phyloP scores from a whole-genome alignment of 2,113 vertebrate genomes.

The Bolborhynchus lineola region DNA sequence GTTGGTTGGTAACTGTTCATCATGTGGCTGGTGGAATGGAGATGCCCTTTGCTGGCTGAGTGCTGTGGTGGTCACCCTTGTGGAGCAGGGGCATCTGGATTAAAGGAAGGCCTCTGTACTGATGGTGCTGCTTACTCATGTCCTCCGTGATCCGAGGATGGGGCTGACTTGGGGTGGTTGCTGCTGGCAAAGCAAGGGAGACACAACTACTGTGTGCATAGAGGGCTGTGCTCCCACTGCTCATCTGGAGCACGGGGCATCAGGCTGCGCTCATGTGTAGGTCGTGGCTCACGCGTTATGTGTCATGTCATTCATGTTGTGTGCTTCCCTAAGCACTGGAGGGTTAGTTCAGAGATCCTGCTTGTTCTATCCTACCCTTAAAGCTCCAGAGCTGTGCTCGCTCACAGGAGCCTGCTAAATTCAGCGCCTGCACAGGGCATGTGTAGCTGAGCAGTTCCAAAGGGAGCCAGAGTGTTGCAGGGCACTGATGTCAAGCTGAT shows the following conservation, averaged over 20 bases:
- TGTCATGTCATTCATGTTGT: no score
- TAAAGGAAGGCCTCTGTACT: not conserved
- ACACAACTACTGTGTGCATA: not conserved
- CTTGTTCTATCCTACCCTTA: not conserved
- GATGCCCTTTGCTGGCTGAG: not conserved
- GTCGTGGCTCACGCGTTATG: accelerated
- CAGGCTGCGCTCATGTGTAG: not conserved
- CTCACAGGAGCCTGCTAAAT: not conserved
- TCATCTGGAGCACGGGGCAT: not conserved
- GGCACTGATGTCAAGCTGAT: not conserved
- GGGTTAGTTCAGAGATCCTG: not conserved
- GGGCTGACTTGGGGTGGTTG: not conserved
- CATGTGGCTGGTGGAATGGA: not conserved
- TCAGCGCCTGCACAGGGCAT: not conserved
- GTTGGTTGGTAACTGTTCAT: not conserved
- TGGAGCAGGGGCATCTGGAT: no score
- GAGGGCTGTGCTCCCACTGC: not conserved
- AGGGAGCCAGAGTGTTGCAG: not conserved
- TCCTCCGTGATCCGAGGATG: not conserved
- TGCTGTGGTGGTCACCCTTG: not conserved
- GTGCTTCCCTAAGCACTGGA: not conserved
- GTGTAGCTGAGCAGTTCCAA: not conserved
- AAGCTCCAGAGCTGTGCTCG: not conserved
- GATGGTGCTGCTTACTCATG: not conserved
- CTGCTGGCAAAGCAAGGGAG: not conserved